phyloP scores from a whole-genome alignment of 2,888 invertebrate genomes.

The Anthoptus insignis region DNA sequence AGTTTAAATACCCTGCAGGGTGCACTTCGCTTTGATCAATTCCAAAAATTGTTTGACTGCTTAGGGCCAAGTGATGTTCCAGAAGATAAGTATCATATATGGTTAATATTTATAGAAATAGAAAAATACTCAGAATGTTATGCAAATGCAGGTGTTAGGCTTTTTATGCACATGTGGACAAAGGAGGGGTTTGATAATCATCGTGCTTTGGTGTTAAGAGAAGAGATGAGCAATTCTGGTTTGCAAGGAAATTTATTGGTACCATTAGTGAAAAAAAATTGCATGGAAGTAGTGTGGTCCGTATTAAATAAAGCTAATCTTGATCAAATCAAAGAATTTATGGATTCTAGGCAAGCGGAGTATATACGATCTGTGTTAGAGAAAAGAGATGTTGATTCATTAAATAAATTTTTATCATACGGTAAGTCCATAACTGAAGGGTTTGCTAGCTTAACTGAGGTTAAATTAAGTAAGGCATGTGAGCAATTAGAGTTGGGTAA shows the following conservation, averaged over 20 bases:
- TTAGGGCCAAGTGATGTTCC: neutral
- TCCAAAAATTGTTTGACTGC: neutral
- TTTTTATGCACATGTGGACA: neutral
- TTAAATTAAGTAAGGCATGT: neutral
- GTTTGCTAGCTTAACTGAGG: no score
- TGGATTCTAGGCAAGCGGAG: neutral
- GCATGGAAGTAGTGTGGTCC: neutral
- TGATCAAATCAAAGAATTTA: neutral
- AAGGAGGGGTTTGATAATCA: neutral
- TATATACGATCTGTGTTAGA: neutral
- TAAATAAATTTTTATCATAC: neutral
- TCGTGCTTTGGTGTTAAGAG: neutral
- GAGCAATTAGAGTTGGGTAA: neutral
- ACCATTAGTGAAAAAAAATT: neutral
- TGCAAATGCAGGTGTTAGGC: neutral
- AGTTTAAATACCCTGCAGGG: neutral
- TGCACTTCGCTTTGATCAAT: conserved; percentile 5
- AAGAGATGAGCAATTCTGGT: neutral
- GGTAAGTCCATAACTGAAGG: neutral
- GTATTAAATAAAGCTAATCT: neutral
- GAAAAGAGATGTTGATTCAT: conserved; percentile 1
- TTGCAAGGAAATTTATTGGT: neutral
- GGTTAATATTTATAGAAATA: neutral
- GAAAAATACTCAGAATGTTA: neutral
- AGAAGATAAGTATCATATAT: neutral